Conservation (phyloP, 2,113 vertebrate species). For the Pristiophorus japonicus region DNA sequence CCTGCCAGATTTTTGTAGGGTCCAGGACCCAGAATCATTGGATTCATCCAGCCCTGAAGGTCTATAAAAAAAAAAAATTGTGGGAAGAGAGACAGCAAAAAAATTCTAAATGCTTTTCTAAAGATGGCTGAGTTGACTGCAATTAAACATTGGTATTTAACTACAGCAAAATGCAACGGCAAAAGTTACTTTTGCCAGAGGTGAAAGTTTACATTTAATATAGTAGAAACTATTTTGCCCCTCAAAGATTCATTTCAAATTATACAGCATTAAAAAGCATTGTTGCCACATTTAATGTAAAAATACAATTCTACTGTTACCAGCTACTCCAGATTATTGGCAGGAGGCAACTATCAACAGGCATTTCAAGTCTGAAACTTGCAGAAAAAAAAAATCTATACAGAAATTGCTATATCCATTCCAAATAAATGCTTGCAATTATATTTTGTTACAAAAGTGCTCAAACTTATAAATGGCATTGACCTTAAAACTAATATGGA, state of each 20-base stretch:
- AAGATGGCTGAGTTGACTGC: slow-evolving; percentile 21
- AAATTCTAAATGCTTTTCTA: slow-evolving; percentile 31
- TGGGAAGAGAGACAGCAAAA: slow-evolving; percentile 33
- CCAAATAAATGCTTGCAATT: neutral
- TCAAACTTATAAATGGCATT: neutral
- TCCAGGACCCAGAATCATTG: slow-evolving; percentile 34
- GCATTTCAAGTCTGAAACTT: too few species aligned
- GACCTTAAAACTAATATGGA: neutral
- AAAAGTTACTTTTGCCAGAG: neutral
- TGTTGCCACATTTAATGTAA: neutral
- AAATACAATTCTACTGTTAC: neutral
- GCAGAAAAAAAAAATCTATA: neutral
- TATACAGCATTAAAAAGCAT: neutral
- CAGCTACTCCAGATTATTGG: neutral
- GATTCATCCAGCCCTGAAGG: slow-evolving; percentile 38
- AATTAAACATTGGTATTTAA: slow-evolving; percentile 37
- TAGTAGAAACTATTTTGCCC: neutral
- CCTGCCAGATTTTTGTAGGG: slow-evolving; percentile 38
- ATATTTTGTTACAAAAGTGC: neutral
- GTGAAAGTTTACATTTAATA: neutral
- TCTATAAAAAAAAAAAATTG: slow-evolving; percentile 37
- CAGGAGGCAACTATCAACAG: slow-evolving; percentile 2
- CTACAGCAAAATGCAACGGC: slow-evolving; percentile 3
- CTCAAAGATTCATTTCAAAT: neutral
- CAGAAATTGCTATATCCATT: neutral